Base-by-base conservation (phyloP, 2,113 vertebrate genomes). In the Pristiophorus japonicus region DNA sequence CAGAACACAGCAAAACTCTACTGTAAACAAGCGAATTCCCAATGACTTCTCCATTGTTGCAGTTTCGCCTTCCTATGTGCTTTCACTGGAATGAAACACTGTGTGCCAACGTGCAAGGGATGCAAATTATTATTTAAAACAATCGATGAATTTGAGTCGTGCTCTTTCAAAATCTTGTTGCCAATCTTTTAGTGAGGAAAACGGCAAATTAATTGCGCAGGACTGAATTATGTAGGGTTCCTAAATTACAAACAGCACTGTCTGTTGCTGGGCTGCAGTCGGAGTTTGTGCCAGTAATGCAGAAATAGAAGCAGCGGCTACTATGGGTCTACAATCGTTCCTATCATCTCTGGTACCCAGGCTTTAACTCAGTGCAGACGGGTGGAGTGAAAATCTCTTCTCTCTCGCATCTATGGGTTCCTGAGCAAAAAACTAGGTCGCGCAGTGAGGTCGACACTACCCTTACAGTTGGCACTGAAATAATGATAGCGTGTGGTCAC, bases 391-490 rank as follows among this genome's bases (percentile, higher is more conserved):
- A 94, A 27, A 16, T 70, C 66, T 70, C 66, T 45, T 14, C 93
- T 14, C 18, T 66, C n/a, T 94, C 4, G 27, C 66, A 70, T 30
- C 66, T 27, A 42, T 20, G 91, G n/a, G 63, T 42, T 42, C 20
- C 63, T 70, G 42, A 94, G 42, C 24, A 70, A 94, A 70, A 94
- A 70, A 94, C 45, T 70, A 47, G 88, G 34, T 63, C 18, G 6
- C 6, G 7, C n/a, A n/a, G 30, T 63, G 65, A 73, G 14, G 45
- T 94, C 27, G 12, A 67, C 51, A 30, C 42, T 51, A 11, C 93
- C 51, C 93, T 70, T 45, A 70, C 63, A 93, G 27, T 94, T 94
- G 92, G 65, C 92, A 94, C 93, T 94, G 93, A 94, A 94, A 94
- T 90, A 59, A 90, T 73, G 27, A 94, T 38, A 38, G 42, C 16